Conservation (phyloP, 2,888 invertebrate genomes). For the Netelia melanura region DNA sequence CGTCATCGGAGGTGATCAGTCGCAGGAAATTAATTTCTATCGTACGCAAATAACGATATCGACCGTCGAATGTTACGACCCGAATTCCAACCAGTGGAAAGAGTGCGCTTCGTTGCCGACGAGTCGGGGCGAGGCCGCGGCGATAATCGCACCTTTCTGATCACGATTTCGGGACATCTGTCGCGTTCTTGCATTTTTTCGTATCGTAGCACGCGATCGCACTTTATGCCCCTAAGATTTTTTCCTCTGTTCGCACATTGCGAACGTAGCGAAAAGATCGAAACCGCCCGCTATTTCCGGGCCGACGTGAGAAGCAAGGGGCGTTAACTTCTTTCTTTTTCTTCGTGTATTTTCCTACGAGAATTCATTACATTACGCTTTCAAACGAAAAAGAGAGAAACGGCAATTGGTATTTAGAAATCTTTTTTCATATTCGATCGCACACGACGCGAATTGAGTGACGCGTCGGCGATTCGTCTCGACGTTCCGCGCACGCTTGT, state of each 20-base stretch:
- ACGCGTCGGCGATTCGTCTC: slow-evolving; percentile 2
- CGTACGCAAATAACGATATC: slow-evolving; percentile 94
- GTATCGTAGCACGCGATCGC: slow-evolving; percentile 32
- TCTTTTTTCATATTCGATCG: slow-evolving; percentile 35
- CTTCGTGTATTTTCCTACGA: neutral
- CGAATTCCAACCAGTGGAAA: slow-evolving; percentile 91
- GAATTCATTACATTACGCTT: neutral
- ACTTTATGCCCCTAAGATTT: neutral
- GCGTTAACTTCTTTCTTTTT: neutral
- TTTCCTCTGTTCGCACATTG: neutral
- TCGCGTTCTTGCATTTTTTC: slow-evolving; percentile 30
- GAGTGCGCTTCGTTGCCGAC: slow-evolving; percentile 92
- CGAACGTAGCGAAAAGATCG: slow-evolving; percentile 5
- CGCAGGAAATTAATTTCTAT: slow-evolving; percentile 93
- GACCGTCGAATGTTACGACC: slow-evolving; percentile 94
- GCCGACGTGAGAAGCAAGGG: neutral
- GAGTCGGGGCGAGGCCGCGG: slow-evolving; percentile 94
- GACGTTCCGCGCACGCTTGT: slow-evolving; percentile 9
- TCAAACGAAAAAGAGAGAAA: slow-evolving; percentile 10
- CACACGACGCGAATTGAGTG: slow-evolving; percentile 60
- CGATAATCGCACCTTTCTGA: slow-evolving; percentile 89
- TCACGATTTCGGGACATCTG: slow-evolving; percentile 62
- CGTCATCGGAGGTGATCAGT: slow-evolving; percentile 94
- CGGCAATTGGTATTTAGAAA: neutral
- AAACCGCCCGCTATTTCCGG: neutral